Base-by-base conservation (phyloP, 2,113 vertebrate species). In the Chinchilla lanigera region DNA sequence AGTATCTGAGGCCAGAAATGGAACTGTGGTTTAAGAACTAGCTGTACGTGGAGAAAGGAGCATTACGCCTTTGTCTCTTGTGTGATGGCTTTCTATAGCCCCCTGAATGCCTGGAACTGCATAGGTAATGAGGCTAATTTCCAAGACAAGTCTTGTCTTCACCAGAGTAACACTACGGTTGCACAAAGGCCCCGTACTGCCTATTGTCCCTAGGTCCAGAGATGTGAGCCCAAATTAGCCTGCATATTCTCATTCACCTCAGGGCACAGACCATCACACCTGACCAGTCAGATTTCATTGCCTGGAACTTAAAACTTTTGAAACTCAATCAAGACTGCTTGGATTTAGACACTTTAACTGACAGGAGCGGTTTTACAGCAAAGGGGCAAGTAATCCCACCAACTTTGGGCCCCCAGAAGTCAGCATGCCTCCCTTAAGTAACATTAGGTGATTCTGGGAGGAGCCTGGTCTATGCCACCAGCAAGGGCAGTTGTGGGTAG, bases 301-400 rank as follows among this genome's bases (percentile, higher is more conserved):
- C 8, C 26, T 8, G 33, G 35, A 58, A 26, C 50, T 87, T 85
- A 47, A 83, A 47, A 52, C 47, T 85, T 81, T 3, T 75, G 81
- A 93, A 94, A 83, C 92, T 80, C 52, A 50, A 41, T 90, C 75
- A 63, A 73, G 65, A 83, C 63, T 61, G 95, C 78, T 95, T 80
- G 54, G 50, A 58, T 75, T 33, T 78, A 78, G 75, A 50, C 44
- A 77, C 41, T 75, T 90, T 56, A n/a, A 5, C 33, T 61, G 78
- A 20, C 5, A 58, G n/a, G 13, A 60, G 56, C 67, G 10, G 35
- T 67, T 81, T 89, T 35, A 38, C 50, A 61, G 58, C 47, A 94
- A 47, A 24, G 7, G 2, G 33, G 33, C 10, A 67, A 56, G 47
- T 86, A 80, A 86, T 47, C 12, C n/a, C 30, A 47, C 41, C 44